phyloP scores from a whole-genome alignment of 2,797 vertebrate genomes.

The Thaleichthys pacificus region DNA sequence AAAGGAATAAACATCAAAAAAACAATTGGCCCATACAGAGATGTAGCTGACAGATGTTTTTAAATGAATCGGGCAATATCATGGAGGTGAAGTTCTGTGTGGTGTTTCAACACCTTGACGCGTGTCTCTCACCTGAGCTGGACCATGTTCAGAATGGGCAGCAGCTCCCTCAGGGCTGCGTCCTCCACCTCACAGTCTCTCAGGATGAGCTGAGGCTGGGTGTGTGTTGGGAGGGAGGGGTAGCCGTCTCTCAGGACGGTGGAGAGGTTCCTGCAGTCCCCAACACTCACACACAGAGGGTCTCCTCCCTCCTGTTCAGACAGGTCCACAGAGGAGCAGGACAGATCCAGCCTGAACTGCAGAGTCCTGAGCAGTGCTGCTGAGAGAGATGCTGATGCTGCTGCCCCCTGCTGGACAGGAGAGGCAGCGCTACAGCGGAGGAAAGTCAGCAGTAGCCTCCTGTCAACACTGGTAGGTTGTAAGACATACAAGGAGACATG shows the following conservation, averaged over 20 bases:
- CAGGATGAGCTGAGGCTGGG: slow-evolving; percentile 35
- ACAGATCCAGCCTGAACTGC: slow-evolving; percentile 47
- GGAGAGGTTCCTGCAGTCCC: slow-evolving; percentile 34
- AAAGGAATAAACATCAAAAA: too few relatives aligned
- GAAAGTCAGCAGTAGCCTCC: slow-evolving; percentile 48
- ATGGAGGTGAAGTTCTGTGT: too few relatives aligned
- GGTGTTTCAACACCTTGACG: too few relatives aligned
- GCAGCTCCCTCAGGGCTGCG: slow-evolving; percentile 45
- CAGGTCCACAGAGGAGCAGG: slow-evolving; percentile 37
- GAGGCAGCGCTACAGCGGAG: slow-evolving; percentile 44
- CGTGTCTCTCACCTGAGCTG: slow-evolving; percentile 22
- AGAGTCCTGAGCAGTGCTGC: slow-evolving; percentile 42
- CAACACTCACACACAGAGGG: slow-evolving; percentile 32
- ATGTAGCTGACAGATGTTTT: too few relatives aligned
- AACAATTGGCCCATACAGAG: too few relatives aligned
- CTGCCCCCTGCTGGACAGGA: slow-evolving; percentile 42
- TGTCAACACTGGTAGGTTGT: slow-evolving; percentile 46
- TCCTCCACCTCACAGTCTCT: slow-evolving; percentile 55
- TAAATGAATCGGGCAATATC: too few relatives aligned
- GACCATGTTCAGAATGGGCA: slow-evolving; percentile 39
- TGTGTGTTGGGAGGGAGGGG: not conserved
- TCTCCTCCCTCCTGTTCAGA: slow-evolving; percentile 19
- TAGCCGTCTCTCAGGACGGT: slow-evolving; percentile 36
- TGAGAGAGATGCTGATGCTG: not conserved
- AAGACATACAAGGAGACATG: not conserved